These are phyloP conservation scores for Tiliacea aurago DNA, from an alignment of 2,888 invertebrate species.

Conservation along the genomic window DNA sequence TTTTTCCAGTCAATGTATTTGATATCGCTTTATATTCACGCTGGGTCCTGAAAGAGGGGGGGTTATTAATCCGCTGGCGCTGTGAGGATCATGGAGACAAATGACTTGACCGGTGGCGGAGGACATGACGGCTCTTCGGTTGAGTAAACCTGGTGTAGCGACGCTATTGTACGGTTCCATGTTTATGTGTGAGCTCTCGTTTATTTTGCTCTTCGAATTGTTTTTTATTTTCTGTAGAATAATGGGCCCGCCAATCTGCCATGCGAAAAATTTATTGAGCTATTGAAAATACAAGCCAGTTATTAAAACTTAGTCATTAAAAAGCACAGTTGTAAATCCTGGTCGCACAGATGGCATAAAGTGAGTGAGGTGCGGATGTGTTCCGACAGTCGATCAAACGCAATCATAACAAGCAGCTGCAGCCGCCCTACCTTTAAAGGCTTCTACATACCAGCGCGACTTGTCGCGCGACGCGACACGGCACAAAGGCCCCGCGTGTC, in stretches of 20 bases:
- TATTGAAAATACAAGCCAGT: neutral
- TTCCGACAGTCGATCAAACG: neutral
- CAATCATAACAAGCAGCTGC: neutral
- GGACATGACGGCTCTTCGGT: neutral
- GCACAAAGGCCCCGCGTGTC: too few relatives aligned
- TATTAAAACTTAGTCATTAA: neutral
- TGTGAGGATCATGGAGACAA: conserved; percentile 32
- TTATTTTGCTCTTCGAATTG: neutral
- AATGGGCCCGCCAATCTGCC: neutral
- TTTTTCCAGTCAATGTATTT: conserved; percentile 17
- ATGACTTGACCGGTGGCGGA: conserved; percentile 17
- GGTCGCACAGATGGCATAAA: neutral
- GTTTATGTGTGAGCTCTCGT: neutral
- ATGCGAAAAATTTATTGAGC: neutral
- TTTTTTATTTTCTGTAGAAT: neutral
- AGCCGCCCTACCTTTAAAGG: neutral
- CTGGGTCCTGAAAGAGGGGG: neutral
- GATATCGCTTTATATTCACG: conserved; percentile 28
- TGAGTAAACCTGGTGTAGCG: conserved; percentile 1
- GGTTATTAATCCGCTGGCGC: conserved; percentile 32
- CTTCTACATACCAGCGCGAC: too few relatives aligned
- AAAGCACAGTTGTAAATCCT: neutral
- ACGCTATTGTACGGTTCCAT: neutral
- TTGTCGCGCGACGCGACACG: too few relatives aligned
- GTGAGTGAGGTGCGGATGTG: neutral